phyloP scores from a whole-genome alignment of 2,888 invertebrate species.

The Athalia cordata region DNA sequence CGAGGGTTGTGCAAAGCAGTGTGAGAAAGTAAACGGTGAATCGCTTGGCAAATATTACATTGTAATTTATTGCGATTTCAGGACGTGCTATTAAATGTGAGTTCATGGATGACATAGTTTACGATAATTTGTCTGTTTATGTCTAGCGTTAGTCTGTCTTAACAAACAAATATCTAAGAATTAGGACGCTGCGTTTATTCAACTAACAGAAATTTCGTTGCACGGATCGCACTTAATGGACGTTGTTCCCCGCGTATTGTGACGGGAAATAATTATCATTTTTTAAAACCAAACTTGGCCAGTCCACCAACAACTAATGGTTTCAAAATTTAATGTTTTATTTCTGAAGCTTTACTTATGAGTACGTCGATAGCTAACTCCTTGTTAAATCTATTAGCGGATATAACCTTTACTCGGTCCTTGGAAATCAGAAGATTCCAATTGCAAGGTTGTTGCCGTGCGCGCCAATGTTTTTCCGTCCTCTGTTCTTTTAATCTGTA shows the following conservation, averaged over 20 bases:
- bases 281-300: not conserved
- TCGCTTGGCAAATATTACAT: constrained; percentile 10
- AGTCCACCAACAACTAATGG: no score
- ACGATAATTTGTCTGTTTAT: not conserved
- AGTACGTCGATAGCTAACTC: not conserved
- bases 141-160: not conserved
- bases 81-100: constrained; percentile 7
- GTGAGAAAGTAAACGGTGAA: not conserved
- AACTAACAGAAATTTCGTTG: not conserved
- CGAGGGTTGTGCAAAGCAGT: not conserved
- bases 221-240: constrained; percentile 20
- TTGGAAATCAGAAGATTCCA: not conserved
- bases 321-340: no score
- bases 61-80: constrained; percentile 13
- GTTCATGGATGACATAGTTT: constrained; percentile 8
- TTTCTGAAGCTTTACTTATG: not conserved
- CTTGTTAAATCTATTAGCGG: not conserved
- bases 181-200: not conserved
- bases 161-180: not conserved
- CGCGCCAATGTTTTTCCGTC: constrained; percentile 35
- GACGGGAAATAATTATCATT: not conserved
- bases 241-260: constrained; percentile 12
- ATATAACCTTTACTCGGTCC: constrained; percentile 2
- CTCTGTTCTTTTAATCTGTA: not conserved
- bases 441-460: constrained; percentile 44